Percentiles rank a stretch among this genome's conserved stretches.
phyloP scores from a whole-genome alignment of 1,140 invertebrate genomes.

The Heliconius hermathena region DNA sequence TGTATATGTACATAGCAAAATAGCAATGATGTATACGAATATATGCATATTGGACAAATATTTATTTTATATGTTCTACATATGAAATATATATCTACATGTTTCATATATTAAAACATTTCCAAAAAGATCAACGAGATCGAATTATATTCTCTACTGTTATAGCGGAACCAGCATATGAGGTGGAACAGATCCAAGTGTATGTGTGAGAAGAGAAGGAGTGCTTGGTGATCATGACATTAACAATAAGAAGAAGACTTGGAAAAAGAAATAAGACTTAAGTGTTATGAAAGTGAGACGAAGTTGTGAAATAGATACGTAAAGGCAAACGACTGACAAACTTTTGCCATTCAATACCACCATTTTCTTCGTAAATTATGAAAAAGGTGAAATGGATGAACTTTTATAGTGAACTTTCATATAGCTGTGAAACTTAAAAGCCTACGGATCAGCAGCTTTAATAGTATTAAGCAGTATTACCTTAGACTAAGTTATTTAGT shows the following conservation, averaged over 20 bases:
- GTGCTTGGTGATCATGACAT: conserved; percentile 34
- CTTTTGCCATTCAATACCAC: not conserved
- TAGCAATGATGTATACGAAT: no score
- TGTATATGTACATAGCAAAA: not conserved
- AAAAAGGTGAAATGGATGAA: not conserved
- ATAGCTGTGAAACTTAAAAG: not conserved
- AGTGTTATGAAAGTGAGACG: conserved; percentile 11
- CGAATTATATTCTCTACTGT: conserved; percentile 57
- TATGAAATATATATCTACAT: not conserved
- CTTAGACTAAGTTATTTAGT: conserved; percentile 66
- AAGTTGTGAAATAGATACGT: conserved; percentile 42
- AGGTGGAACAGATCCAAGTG: conserved; percentile 76
- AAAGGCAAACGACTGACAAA: conserved; percentile 8
- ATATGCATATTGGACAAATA: no score
- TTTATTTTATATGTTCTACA: no score
- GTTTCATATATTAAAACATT: not conserved
- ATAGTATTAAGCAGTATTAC: conserved; percentile 72
- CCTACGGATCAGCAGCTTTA: conserved; percentile 40
- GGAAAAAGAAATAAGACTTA: not conserved
- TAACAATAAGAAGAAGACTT: not conserved
- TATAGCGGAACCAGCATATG: conserved; percentile 73
- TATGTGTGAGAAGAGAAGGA: conserved; percentile 59
- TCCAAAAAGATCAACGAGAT: conserved; percentile 18
- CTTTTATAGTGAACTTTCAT: not conserved
- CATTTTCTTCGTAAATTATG: not conserved